Conservation (phyloP, 2,113 vertebrate genomes). For the Mesocricetus auratus region DNA sequence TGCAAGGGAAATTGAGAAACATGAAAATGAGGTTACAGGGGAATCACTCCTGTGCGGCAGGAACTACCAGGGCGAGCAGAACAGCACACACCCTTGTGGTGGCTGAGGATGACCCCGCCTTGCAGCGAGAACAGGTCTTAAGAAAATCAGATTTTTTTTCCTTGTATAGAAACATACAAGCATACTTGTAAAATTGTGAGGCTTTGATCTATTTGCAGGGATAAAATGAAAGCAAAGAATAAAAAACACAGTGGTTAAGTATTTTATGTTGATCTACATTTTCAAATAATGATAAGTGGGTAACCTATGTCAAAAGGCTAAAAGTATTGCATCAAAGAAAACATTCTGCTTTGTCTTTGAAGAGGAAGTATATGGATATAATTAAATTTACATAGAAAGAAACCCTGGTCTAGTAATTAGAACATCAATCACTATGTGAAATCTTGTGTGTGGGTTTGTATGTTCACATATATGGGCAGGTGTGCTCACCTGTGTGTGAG, state of each 20-base stretch:
- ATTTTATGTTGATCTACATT: conserved; percentile 7
- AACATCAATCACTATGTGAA: neutral
- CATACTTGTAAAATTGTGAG: neutral
- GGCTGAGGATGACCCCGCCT: neutral
- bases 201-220: conserved; percentile 7
- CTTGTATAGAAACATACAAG: neutral
- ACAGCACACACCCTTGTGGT: accelerated
- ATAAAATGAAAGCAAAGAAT: conserved; percentile 14
- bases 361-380: neutral
- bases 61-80: accelerated
- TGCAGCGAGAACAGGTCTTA: neutral
- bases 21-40: neutral
- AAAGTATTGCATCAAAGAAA: conserved; percentile 41
- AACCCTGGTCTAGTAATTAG: neutral
- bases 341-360: conserved; percentile 41
- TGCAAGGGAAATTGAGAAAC: conserved; percentile 74
- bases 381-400: neutral
- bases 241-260: conserved; percentile 1
- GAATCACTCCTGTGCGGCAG: accelerated
- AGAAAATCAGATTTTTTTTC: conserved; percentile 49
- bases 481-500: neutral
- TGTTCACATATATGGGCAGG: neutral
- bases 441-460: neutral
- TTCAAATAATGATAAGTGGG: conserved; percentile 41
- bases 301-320: neutral